phyloP scores from a whole-genome alignment of 2,113 vertebrate species.

The Tachysurus vachellii region DNA sequence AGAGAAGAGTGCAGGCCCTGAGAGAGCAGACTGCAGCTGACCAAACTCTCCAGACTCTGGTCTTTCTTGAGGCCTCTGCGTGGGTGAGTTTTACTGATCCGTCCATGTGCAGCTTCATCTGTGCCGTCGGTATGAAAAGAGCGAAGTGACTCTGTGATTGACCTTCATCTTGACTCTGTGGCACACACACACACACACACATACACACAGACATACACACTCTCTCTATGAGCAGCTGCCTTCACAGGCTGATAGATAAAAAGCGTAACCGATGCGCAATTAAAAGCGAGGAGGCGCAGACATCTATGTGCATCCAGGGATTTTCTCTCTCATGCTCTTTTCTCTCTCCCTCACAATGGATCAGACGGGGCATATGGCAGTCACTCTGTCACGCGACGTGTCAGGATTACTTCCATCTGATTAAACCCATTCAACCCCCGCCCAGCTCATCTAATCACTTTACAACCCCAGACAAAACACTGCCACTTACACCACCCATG shows the following conservation, averaged over 20 bases:
- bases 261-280: slow-evolving; percentile 55
- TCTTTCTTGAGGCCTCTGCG: slow-evolving; percentile 20
- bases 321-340: slow-evolving; percentile 25
- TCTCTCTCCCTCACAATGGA: slow-evolving; percentile 29
- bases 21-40: slow-evolving; percentile 21
- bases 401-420: slow-evolving; percentile 75
- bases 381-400: slow-evolving; percentile 57
- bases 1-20: background rate
- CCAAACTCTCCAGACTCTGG: slow-evolving; percentile 17
- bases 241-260: slow-evolving; percentile 50
- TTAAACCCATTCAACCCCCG: slow-evolving; percentile 73
- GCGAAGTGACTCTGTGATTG: slow-evolving; percentile 32
- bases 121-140: slow-evolving; percentile 33
- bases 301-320: slow-evolving; percentile 45
- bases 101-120: slow-evolving; percentile 47
- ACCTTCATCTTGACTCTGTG: slow-evolving; percentile 51
- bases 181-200: background rate
- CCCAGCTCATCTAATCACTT: slow-evolving; percentile 79
- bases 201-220: slow-evolving; percentile 33
- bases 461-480: slow-evolving; percentile 70
- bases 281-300: slow-evolving; percentile 49
- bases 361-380: slow-evolving; percentile 50
- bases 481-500: slow-evolving; percentile 61
- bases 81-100: slow-evolving; percentile 50
- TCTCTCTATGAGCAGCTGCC: slow-evolving; percentile 49